Percentiles rank a stretch among this genome's conserved stretches.
phyloP scores from a whole-genome alignment of 2,797 vertebrate species.

The Centropyge bicolor region DNA sequence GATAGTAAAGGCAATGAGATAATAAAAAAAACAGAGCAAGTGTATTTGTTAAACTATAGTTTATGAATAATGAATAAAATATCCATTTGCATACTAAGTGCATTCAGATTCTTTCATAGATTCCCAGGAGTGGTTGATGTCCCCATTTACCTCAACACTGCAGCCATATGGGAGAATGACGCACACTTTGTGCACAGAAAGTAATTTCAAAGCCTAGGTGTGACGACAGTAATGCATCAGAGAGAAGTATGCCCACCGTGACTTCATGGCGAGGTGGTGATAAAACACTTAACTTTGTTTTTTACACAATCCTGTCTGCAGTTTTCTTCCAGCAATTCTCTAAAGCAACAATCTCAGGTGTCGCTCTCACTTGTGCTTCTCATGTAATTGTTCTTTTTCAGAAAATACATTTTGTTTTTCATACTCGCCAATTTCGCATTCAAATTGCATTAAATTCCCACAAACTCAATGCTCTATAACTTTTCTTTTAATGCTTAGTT shows the following conservation, averaged over 20 bases:
- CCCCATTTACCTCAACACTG: constrained; percentile 1
- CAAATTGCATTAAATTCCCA: not conserved
- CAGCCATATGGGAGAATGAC: constrained; percentile 5
- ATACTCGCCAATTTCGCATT: not conserved
- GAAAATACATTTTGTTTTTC: not conserved
- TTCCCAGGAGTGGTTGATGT: not conserved
- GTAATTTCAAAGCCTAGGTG: constrained; percentile 15
- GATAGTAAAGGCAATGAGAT: not conserved
- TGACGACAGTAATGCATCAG: constrained; percentile 40
- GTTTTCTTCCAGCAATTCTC: not conserved
- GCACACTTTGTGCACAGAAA: constrained; percentile 26
- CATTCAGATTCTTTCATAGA: not conserved
- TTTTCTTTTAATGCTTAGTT: not conserved
- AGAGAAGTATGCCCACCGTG: constrained; percentile 19
- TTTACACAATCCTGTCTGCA: constrained; percentile 4
- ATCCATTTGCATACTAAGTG: not conserved
- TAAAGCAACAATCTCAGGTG: not conserved
- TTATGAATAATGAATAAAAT: constrained; percentile 16
- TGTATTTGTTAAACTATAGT: not conserved
- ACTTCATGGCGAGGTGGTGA: constrained; percentile 4
- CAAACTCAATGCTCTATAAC: not conserved
- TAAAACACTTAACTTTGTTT: constrained; percentile 37
- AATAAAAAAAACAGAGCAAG: not conserved
- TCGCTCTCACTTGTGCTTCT: not conserved
- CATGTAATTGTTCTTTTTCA: constrained; percentile 5